Percentiles rank a stretch among this genome's conserved stretches.
phyloP scores from a whole-genome alignment of 2,113 vertebrate species.

The Atractosteus spatula region DNA sequence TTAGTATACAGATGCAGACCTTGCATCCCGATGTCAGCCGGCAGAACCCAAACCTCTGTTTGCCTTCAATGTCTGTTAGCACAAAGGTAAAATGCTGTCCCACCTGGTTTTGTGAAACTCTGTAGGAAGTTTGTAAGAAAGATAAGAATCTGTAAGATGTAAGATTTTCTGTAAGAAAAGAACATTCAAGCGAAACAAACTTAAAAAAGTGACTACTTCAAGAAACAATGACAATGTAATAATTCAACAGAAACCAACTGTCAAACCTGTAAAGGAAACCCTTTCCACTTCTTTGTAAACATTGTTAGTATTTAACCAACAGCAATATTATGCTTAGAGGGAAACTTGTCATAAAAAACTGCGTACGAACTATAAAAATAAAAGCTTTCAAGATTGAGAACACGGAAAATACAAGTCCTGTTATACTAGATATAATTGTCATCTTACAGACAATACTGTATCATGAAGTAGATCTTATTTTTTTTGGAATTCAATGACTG shows the following conservation, averaged over 20 bases:
- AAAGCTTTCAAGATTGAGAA: not conserved
- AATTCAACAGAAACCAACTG: not conserved
- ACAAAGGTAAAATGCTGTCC: slow-evolving; percentile 98
- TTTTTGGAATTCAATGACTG: too few relatives aligned
- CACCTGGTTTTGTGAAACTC: slow-evolving; percentile 86
- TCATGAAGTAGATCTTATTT: too few relatives aligned
- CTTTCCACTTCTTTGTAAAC: too few relatives aligned
- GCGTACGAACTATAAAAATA: not conserved
- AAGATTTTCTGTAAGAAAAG: too few relatives aligned
- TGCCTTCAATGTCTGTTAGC: slow-evolving; percentile 94
- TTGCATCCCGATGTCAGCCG: slow-evolving; percentile 87
- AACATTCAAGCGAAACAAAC: too few relatives aligned
- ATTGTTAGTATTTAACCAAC: too few relatives aligned
- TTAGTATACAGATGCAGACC: slow-evolving; percentile 90
- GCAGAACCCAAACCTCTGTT: slow-evolving; percentile 96
- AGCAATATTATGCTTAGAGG: too few relatives aligned
- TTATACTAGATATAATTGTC: not conserved
- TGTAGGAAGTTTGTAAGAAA: slow-evolving; percentile 43
- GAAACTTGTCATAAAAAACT: too few relatives aligned
- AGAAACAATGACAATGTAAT: too few relatives aligned
- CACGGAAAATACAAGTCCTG: not conserved
- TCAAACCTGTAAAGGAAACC: not conserved
- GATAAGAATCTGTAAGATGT: too few relatives aligned
- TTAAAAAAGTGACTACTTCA: too few relatives aligned
- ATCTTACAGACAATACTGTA: too few relatives aligned